Evolutionary conservation across 1,140 invertebrate genomes (phyloP).

Genomic region (Sarcophaga peregrina): DNA sequence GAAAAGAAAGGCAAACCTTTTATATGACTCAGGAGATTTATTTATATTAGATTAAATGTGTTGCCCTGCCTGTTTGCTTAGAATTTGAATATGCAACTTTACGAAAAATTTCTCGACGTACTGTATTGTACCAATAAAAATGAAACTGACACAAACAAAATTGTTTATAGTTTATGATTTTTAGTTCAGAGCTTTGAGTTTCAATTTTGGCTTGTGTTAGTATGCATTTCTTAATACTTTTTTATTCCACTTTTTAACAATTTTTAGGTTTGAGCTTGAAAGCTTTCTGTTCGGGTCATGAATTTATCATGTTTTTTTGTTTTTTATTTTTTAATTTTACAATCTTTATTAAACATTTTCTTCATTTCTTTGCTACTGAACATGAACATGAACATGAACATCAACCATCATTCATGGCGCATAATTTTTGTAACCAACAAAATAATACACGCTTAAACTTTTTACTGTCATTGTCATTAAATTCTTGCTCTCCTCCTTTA

Average conservation of each 20-base stretch:
- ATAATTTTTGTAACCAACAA: slow-evolving; percentile 55
- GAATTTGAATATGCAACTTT: too few species aligned
- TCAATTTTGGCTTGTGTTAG: neutral
- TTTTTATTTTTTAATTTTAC: slow-evolving; percentile 50
- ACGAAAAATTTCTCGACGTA: neutral
- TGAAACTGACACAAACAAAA: slow-evolving; percentile 14
- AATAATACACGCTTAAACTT: slow-evolving; percentile 67
- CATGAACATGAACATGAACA: too few species aligned
- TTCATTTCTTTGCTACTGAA: neutral
- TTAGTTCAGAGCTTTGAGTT: slow-evolving; percentile 20
- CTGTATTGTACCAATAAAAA: neutral
- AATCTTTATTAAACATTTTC: slow-evolving; percentile 52
- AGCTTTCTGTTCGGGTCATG: slow-evolving; percentile 59
- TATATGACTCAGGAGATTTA: too few species aligned
- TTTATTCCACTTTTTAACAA: neutral
- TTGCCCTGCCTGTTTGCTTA: too few species aligned
- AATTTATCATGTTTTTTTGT: slow-evolving; percentile 57
- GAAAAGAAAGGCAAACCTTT: too few species aligned
- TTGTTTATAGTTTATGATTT: slow-evolving; percentile 37
- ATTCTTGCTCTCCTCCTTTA: slow-evolving; percentile 49
- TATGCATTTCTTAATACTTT: too few species aligned
- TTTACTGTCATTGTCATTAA: slow-evolving; percentile 66
- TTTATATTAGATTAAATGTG: too few species aligned
- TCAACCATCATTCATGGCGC: slow-evolving; percentile 40
- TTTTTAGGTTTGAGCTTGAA: neutral